phyloP scores from a whole-genome alignment of 1,140 invertebrate species.

The Leptinotarsa defecta region DNA sequence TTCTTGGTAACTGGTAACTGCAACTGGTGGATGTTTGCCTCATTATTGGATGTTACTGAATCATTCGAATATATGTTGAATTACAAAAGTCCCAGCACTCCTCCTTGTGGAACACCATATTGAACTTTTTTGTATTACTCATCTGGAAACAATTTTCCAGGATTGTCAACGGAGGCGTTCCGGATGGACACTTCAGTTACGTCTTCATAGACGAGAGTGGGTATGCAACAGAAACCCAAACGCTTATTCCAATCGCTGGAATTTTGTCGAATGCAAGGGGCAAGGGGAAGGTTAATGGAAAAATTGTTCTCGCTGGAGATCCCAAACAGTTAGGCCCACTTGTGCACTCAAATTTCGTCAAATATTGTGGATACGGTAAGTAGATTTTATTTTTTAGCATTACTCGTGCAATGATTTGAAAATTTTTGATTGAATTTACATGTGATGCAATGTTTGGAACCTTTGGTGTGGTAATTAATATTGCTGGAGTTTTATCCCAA shows the following conservation, averaged over 20 bases:
- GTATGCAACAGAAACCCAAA: slow-evolving; percentile 88
- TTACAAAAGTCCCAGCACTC: too few species aligned
- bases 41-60: too few species aligned
- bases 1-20: too few species aligned
- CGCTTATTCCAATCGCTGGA: slow-evolving; percentile 73
- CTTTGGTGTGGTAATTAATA: too few species aligned
- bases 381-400: not conserved
- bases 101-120: too few species aligned
- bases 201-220: slow-evolving; percentile 90
- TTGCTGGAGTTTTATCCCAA: too few species aligned
- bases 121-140: not conserved
- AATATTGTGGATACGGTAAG: slow-evolving; percentile 68
- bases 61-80: too few species aligned
- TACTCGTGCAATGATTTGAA: too few species aligned
- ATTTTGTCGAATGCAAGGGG: slow-evolving; percentile 40
- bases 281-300: slow-evolving; percentile 61
- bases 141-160: slow-evolving; percentile 17
- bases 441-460: too few species aligned
- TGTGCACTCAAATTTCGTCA: slow-evolving; percentile 68
- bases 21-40: too few species aligned
- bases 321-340: slow-evolving; percentile 89
- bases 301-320: slow-evolving; percentile 87
- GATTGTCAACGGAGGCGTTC: slow-evolving; percentile 61
- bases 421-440: too few species aligned
- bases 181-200: slow-evolving; percentile 81